A percentile compares a stretch with the other conserved stretches of the same genome.
phyloP scores from a whole-genome alignment of 2,113 vertebrate species.

The Capricornis sumatraensis region DNA sequence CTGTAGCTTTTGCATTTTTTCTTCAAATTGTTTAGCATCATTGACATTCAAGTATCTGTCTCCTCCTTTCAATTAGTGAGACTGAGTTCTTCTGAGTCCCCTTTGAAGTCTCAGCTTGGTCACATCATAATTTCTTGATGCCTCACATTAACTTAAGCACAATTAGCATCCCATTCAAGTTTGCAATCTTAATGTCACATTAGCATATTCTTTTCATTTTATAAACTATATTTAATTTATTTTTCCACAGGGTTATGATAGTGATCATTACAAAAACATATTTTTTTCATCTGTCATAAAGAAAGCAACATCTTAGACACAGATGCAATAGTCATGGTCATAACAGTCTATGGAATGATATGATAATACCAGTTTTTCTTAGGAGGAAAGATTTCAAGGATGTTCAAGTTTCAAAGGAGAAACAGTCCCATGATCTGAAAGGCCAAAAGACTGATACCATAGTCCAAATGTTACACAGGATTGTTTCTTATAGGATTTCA shows the following conservation, averaged over 20 bases:
- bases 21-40: constrained; percentile 41
- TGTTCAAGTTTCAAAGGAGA: neutral
- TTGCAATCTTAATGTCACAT: constrained; percentile 66
- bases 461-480: neutral
- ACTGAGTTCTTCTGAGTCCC: too few relatives aligned
- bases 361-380: constrained; percentile 13
- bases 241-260: constrained; percentile 36
- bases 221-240: constrained; percentile 56
- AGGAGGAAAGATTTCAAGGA: neutral
- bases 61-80: too few relatives aligned
- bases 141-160: too few relatives aligned
- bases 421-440: neutral
- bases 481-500: neutral
- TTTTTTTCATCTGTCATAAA: constrained; percentile 53
- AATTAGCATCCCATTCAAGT: neutral
- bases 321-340: constrained; percentile 41
- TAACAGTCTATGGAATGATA: neutral
- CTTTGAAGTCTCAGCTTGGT: too few relatives aligned
- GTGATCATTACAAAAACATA: constrained; percentile 55
- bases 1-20: neutral
- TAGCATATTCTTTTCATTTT: constrained; percentile 69
- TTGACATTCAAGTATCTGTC: neutral
- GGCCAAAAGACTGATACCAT: neutral
- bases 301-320: constrained; percentile 34
- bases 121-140: too few relatives aligned